A percentile compares a stretch with the other conserved stretches of the same genome.
phyloP scores from a whole-genome alignment of 2,113 vertebrate species.

The Brachypteracias leptosomus region DNA sequence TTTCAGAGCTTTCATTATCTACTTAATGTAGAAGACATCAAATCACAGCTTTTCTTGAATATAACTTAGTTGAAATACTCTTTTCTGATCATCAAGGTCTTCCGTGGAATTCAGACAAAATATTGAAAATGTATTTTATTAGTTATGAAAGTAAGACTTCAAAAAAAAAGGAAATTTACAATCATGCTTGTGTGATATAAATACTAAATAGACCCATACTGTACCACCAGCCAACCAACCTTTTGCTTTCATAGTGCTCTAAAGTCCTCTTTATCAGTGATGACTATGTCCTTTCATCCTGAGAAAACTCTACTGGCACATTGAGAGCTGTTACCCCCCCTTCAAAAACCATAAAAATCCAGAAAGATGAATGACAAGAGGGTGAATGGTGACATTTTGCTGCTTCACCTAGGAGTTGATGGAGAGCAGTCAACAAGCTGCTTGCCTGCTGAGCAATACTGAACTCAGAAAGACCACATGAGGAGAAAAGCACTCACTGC shows the following conservation, averaged over 20 bases:
- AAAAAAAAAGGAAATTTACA: not conserved
- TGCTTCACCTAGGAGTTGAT: not conserved
- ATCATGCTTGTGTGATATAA: not conserved
- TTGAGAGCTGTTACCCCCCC: not conserved
- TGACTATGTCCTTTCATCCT: not conserved
- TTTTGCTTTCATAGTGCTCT: not conserved
- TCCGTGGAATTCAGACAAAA: not conserved
- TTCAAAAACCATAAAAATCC: not conserved
- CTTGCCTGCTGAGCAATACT: slow-evolving; percentile 19
- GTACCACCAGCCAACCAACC: not conserved
- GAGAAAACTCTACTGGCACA: not conserved
- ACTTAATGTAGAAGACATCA: not conserved
- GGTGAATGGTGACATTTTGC: slow-evolving; percentile 13
- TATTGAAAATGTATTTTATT: not conserved
- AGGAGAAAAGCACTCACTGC: slow-evolving; percentile 4
- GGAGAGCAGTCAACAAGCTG: slow-evolving; percentile 33
- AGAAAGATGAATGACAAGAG: slow-evolving; percentile 11
- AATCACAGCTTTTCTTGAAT: not conserved
- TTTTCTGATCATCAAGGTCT: not conserved
- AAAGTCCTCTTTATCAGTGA: not conserved
- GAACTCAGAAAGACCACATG: slow-evolving; percentile 6
- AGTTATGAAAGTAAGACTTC: not conserved
- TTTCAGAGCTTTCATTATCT: not conserved
- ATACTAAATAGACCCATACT: not conserved
- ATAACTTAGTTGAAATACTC: not conserved